Percentiles rank a stretch among this genome's conserved stretches.
phyloP scores from a whole-genome alignment of 2,888 invertebrate species.

The Pelosia muscerda region DNA sequence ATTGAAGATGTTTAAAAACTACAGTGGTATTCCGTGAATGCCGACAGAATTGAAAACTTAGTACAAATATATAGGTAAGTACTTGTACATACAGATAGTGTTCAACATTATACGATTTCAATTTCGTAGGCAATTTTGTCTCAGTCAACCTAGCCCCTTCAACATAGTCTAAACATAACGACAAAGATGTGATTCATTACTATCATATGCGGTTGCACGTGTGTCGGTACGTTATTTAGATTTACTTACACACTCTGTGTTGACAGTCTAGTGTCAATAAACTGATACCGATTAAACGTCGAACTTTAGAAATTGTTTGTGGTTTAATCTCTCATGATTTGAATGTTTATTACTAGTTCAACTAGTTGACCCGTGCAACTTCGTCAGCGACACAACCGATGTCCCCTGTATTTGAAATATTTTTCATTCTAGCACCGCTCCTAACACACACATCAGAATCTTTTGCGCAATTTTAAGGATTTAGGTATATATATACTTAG shows the following conservation, averaged over 20 bases:
- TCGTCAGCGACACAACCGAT: too few relatives aligned
- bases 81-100: too few relatives aligned
- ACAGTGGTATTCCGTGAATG: too few relatives aligned
- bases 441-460: too few relatives aligned
- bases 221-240: constrained; percentile 2
- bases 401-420: too few relatives aligned
- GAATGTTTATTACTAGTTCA: background rate
- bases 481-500: too few relatives aligned
- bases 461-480: too few relatives aligned
- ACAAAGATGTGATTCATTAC: constrained; percentile 19
- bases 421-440: too few relatives aligned
- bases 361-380: too few relatives aligned
- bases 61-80: too few relatives aligned
- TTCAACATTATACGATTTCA: too few relatives aligned
- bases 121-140: background rate
- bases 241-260: constrained; percentile 9
- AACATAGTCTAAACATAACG: background rate
- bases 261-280: constrained; percentile 20
- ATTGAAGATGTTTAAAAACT: too few relatives aligned
- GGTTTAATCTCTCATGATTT: background rate
- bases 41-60: background rate
- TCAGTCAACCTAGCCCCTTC: background rate
- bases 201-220: constrained; percentile 12
- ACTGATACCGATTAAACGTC: background rate
- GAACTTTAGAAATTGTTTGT: background rate